phyloP scores from a whole-genome alignment of 2,888 invertebrate species.

The Diachrysia chrysitis region DNA sequence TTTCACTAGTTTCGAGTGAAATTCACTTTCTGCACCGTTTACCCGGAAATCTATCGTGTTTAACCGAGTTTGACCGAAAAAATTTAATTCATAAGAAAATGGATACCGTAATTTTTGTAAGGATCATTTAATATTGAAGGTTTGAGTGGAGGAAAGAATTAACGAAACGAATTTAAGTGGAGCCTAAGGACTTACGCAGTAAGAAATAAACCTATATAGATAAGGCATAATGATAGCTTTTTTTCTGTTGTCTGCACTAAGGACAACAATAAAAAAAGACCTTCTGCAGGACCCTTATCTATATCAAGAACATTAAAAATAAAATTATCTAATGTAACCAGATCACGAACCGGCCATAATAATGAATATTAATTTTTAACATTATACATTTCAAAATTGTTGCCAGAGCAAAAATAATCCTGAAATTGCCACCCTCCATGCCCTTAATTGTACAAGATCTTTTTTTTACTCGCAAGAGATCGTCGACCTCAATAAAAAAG shows the following conservation, averaged over 20 bases:
- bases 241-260: background rate
- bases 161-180: slow-evolving; percentile 2
- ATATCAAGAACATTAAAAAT: background rate
- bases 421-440: slow-evolving; percentile 60
- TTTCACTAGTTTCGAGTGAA: slow-evolving; percentile 79
- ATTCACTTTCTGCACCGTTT: slow-evolving; percentile 80
- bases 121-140: slow-evolving; percentile 8
- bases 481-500: slow-evolving; percentile 62
- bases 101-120: slow-evolving; percentile 31
- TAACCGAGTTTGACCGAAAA: slow-evolving; percentile 41
- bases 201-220: background rate
- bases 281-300: slow-evolving; percentile 4
- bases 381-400: slow-evolving; percentile 50
- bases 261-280: background rate
- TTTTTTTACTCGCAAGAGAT: slow-evolving; percentile 56
- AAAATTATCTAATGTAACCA: slow-evolving; percentile 25
- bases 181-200: background rate
- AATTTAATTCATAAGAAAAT: slow-evolving; percentile 27
- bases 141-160: slow-evolving; percentile 16
- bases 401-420: slow-evolving; percentile 56
- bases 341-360: slow-evolving; percentile 46
- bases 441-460: slow-evolving; percentile 61
- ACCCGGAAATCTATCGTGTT: slow-evolving; percentile 61
- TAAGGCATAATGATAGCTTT: background rate
- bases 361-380: slow-evolving; percentile 60